Evolutionary conservation across 2,113 vertebrate species (phyloP).

Genomic region (Nipponia nippon): DNA sequence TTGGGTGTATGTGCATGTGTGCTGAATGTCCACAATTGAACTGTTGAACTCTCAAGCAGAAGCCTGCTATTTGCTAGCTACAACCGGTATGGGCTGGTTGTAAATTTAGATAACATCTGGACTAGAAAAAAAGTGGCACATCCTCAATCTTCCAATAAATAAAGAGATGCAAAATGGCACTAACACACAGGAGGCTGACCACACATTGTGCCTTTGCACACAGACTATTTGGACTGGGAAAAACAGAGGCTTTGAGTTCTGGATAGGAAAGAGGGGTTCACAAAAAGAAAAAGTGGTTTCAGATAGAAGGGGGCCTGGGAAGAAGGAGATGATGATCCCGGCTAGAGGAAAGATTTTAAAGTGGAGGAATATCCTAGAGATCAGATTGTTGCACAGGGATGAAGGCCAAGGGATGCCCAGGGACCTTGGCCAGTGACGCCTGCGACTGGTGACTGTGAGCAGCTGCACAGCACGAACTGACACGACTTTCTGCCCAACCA

Average conservation of each 20-base stretch:
- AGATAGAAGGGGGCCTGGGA: background rate
- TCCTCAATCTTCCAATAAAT: background rate
- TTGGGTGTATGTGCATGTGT: background rate
- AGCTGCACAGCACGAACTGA: background rate
- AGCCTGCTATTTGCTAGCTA: background rate
- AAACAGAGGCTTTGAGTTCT: background rate
- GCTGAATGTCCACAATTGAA: background rate
- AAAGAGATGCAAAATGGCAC: background rate
- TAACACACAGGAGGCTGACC: background rate
- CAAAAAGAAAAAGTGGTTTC: background rate
- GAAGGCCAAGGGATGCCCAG: background rate
- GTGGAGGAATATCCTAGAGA: background rate
- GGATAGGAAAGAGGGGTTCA: background rate
- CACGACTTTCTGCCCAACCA: background rate
- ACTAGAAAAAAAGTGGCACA: background rate
- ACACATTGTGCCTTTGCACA: background rate
- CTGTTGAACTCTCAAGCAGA: background rate
- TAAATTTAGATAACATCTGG: background rate
- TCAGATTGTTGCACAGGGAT: background rate
- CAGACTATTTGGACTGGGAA: background rate
- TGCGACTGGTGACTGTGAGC: background rate
- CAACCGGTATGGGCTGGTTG: background rate
- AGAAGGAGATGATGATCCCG: background rate
- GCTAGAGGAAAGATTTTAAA: background rate
- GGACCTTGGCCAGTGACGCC: background rate